Percentiles rank a stretch among this genome's conserved stretches.
These are phyloP conservation scores for Eudyptes chrysolophus DNA, from an alignment of 2,113 vertebrate genomes.

Conservation along the genomic window DNA sequence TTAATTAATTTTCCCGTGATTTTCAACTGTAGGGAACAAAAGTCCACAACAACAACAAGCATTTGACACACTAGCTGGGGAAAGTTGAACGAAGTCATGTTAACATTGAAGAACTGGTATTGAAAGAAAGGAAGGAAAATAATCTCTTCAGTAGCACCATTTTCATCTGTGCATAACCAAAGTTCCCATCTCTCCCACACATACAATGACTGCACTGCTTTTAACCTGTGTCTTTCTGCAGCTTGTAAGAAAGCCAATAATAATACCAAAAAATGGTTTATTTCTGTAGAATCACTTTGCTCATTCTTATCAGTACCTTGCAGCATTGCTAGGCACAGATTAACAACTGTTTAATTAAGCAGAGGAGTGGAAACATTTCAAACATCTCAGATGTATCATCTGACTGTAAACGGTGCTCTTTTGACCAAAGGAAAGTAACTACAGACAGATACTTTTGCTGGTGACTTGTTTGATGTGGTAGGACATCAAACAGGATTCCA, in stretches of 20 bases:
- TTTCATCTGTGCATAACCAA: background rate
- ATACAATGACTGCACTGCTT: background rate
- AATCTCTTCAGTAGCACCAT: background rate
- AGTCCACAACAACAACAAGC: background rate
- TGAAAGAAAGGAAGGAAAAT: background rate
- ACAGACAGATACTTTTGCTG: background rate
- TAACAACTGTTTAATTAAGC: background rate
- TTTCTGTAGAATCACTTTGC: background rate
- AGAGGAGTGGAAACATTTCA: background rate
- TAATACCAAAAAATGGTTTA: background rate
- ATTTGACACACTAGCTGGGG: background rate
- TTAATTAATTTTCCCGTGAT: background rate
- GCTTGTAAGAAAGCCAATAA: background rate
- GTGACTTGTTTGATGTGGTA: background rate
- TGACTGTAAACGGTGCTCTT: background rate
- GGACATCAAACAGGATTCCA: background rate
- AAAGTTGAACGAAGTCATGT: background rate
- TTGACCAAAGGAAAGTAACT: background rate
- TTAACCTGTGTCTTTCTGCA: background rate
- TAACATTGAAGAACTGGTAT: background rate
- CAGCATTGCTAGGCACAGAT: background rate
- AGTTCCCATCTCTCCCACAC: background rate
- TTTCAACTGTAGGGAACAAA: background rate
- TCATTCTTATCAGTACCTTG: background rate
- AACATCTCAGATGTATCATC: background rate